Evolutionary conservation across 2,888 invertebrate species (phyloP).

Genomic region (Epinotia bilunana): DNA sequence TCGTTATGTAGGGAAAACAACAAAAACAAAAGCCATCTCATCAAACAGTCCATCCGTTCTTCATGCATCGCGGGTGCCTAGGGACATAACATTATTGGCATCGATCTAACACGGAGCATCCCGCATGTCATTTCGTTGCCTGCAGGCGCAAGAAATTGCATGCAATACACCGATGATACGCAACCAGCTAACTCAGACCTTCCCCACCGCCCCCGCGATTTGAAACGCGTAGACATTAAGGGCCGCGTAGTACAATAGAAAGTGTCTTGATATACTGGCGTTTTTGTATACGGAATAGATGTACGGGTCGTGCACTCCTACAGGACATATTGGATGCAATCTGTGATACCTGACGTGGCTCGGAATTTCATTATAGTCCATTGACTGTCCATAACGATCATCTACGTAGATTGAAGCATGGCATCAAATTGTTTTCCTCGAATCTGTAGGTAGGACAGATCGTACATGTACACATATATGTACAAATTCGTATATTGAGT

Average conservation of each 20-base stretch:
- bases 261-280: conserved; percentile 60
- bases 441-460: not conserved
- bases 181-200: conserved; percentile 58
- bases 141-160: conserved; percentile 80
- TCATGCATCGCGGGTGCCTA: conserved; percentile 57
- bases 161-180: conserved; percentile 69
- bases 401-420: conserved; percentile 59
- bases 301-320: conserved; percentile 67
- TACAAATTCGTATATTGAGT: not conserved
- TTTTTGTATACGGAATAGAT: conserved; percentile 54
- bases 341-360: conserved; percentile 76
- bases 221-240: conserved; percentile 39
- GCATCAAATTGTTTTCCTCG: conserved; percentile 49
- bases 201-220: conserved; percentile 43
- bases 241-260: conserved; percentile 45
- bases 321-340: conserved; percentile 79
- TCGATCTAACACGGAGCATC: conserved; percentile 70
- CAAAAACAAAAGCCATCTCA: conserved; percentile 13
- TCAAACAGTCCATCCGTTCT: conserved; percentile 26
- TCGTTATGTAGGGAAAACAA: not conserved
- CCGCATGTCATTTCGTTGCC: conserved; percentile 76
- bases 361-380: conserved; percentile 78
- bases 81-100: conserved; percentile 67
- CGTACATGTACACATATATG: conserved; percentile 9
- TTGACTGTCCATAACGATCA: conserved; percentile 70